A percentile compares a stretch with the other conserved stretches of the same genome.
Evolutionary conservation across 2,888 invertebrate species (phyloP).

Genomic region (Bombylius discolor): DNA sequence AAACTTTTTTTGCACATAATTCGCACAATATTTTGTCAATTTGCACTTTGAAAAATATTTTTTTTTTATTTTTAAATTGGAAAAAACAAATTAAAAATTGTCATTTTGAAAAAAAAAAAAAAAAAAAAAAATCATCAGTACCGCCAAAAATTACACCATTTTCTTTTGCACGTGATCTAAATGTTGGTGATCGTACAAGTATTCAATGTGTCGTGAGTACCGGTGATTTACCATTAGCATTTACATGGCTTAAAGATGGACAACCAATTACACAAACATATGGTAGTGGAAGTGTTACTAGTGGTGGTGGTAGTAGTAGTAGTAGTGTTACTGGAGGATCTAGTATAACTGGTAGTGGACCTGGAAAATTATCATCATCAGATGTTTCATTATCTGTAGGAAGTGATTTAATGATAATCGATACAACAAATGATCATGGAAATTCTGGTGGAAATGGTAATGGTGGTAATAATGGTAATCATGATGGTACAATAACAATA

Average conservation of each 20-base stretch:
- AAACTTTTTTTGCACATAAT: too few species aligned
- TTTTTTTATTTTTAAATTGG: neutral
- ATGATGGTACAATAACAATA: constrained; percentile 40
- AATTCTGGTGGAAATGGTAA: neutral
- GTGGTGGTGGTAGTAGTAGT: constrained; percentile 21
- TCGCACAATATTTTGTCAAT: too few species aligned
- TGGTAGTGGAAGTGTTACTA: constrained; percentile 20
- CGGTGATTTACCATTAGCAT: constrained; percentile 50
- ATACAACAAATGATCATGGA: neutral
- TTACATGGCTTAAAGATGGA: constrained; percentile 51
- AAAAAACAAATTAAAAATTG: neutral
- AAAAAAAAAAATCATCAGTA: constrained; percentile 28
- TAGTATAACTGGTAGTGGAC: constrained; percentile 7
- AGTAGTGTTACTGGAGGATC: constrained; percentile 7
- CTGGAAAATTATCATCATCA: constrained; percentile 13
- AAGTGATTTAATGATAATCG: constrained; percentile 1
- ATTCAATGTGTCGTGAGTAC: constrained; percentile 47
- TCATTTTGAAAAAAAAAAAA: neutral
- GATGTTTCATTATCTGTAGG: constrained; percentile 4
- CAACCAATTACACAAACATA: constrained; percentile 33
- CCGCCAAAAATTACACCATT: constrained; percentile 54
- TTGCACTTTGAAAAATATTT: too few species aligned
- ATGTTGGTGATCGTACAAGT: constrained; percentile 46
- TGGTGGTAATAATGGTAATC: constrained; percentile 19
- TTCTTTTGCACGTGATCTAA: constrained; percentile 48